These are phyloP conservation scores for Pagetopsis macropterus DNA, from an alignment of 2,797 vertebrate genomes.

Conservation along the genomic window DNA sequence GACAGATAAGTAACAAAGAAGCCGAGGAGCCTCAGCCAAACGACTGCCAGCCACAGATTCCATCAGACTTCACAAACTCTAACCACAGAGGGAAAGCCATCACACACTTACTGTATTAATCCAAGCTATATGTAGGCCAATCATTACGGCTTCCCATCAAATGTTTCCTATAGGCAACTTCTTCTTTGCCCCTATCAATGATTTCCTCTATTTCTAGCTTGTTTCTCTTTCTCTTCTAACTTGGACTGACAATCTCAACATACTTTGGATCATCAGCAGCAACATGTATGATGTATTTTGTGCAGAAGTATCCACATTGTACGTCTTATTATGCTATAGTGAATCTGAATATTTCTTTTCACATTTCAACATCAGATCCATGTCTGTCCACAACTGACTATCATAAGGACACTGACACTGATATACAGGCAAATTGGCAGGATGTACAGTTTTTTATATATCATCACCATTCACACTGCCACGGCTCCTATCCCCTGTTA, in stretches of 20 bases:
- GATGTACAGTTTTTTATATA: conserved; percentile 54
- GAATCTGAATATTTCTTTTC: conserved; percentile 15
- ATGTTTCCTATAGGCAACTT: conserved; percentile 38
- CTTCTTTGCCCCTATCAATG: conserved; percentile 8
- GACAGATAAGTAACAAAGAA: conserved; percentile 43
- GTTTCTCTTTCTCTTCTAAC: neutral
- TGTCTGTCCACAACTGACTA: conserved; percentile 53
- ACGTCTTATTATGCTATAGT: conserved; percentile 18
- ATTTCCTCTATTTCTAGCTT: neutral
- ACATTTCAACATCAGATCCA: conserved; percentile 9
- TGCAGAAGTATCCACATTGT: conserved; percentile 20
- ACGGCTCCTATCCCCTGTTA: conserved; percentile 52
- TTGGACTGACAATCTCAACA: conserved; percentile 1
- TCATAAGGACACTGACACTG: conserved; percentile 71
- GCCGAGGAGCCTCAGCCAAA: conserved; percentile 24
- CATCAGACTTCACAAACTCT: conserved; percentile 49
- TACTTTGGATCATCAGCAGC: conserved; percentile 2
- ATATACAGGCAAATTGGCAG: conserved; percentile 68
- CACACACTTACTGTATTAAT: conserved; percentile 58
- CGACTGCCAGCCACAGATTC: conserved; percentile 41
- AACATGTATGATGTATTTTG: neutral
- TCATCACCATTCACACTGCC: conserved; percentile 64
- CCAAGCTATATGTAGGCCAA: conserved; percentile 70
- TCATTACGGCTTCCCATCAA: conserved; percentile 73
- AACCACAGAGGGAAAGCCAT: conserved; percentile 10